phyloP scores from a whole-genome alignment of 2,113 vertebrate species.

The Megaceryle torquata region DNA sequence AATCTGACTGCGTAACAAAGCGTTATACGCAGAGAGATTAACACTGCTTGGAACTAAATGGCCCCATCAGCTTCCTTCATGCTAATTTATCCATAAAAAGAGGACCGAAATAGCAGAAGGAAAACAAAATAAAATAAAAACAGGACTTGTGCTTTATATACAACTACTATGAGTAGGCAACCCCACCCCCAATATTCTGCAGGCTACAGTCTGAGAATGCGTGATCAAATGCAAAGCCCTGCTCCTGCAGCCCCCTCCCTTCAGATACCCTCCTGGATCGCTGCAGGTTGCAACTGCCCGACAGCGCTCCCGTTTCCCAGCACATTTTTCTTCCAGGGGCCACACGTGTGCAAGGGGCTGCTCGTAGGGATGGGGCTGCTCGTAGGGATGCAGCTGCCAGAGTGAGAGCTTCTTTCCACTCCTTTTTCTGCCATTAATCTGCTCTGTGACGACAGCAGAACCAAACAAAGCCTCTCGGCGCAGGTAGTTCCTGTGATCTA shows the following conservation, averaged over 20 bases:
- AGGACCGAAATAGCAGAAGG: background rate
- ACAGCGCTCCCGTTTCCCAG: background rate
- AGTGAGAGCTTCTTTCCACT: background rate
- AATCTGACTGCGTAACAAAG: background rate
- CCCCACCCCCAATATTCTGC: background rate
- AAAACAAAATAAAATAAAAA: background rate
- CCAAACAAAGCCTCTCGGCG: slow-evolving; percentile 3
- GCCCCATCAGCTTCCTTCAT: background rate
- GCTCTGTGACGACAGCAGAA: background rate
- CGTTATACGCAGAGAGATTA: slow-evolving; percentile 19
- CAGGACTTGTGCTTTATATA: background rate
- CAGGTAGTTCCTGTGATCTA: slow-evolving; percentile 30
- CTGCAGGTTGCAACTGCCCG: background rate
- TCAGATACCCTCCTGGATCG: rapidly evolving
- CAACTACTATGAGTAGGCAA: background rate
- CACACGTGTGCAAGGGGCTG: background rate
- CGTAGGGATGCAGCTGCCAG: background rate
- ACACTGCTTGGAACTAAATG: slow-evolving; percentile 31
- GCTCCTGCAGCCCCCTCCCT: rapidly evolving
- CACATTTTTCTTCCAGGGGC: background rate
- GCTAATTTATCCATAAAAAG: background rate
- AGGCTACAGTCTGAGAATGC: background rate
- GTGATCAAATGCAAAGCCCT: rapidly evolving
- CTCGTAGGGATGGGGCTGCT: background rate
- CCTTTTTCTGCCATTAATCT: slow-evolving; percentile 28